phyloP scores from a whole-genome alignment of 2,113 vertebrate species.

The Cyprinodon tularosa region DNA sequence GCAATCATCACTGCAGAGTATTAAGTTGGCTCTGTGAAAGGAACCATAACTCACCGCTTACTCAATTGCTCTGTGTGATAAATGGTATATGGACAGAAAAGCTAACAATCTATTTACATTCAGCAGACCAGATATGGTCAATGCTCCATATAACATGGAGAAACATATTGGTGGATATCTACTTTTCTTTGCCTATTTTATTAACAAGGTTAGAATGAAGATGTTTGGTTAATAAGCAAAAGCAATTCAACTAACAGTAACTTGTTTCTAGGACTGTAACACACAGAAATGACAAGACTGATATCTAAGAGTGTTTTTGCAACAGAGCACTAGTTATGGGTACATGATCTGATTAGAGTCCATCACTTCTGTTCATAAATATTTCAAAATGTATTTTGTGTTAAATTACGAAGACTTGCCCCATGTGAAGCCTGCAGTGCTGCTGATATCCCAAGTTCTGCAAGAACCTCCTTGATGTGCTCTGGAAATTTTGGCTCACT shows the following conservation, averaged over 20 bases:
- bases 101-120: slow-evolving; percentile 28
- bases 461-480: too few relatives aligned
- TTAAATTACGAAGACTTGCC: too few relatives aligned
- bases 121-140: not conserved
- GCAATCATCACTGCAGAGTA: slow-evolving; percentile 17
- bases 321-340: too few relatives aligned
- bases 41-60: slow-evolving; percentile 17
- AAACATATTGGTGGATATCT: slow-evolving; percentile 16
- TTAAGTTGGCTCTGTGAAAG: slow-evolving; percentile 21
- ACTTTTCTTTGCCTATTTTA: slow-evolving; percentile 12
- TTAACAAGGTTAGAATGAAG: not conserved
- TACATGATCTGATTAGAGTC: not conserved
- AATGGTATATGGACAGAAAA: slow-evolving; percentile 35
- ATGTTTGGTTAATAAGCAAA: not conserved
- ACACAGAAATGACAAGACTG: not conserved
- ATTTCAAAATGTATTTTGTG: too few relatives aligned
- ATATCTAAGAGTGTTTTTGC: too few relatives aligned
- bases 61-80: slow-evolving; percentile 27
- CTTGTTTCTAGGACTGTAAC: not conserved
- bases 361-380: not conserved
- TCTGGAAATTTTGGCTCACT: too few relatives aligned
- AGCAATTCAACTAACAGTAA: not conserved
- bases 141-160: slow-evolving; percentile 4
- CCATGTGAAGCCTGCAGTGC: too few relatives aligned
- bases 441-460: too few relatives aligned